Percentiles rank a stretch among this genome's conserved stretches.
Conservation (phyloP, 2,113 vertebrate genomes). For the Gnathonemus longibarbis region DNA sequence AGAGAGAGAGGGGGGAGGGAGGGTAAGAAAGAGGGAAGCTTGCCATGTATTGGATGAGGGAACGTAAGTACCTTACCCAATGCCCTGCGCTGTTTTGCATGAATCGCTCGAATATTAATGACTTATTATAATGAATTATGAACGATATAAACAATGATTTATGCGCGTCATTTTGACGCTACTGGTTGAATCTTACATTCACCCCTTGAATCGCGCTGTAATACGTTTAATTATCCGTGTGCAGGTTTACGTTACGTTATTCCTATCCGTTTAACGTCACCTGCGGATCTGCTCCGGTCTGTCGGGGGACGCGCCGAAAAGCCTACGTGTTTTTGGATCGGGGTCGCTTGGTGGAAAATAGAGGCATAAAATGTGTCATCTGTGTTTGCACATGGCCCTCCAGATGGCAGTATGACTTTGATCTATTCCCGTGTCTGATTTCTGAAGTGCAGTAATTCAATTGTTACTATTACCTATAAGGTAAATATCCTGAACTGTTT, state of each 20-base stretch:
- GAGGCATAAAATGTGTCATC: not conserved
- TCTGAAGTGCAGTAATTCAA: not conserved
- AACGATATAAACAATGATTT: not conserved
- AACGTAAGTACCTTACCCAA: not conserved
- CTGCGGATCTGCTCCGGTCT: not conserved
- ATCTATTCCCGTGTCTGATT: not conserved
- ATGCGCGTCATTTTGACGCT: not conserved
- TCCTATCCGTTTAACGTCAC: not conserved
- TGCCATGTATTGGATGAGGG: not conserved
- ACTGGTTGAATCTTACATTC: not conserved
- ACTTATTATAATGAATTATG: not conserved
- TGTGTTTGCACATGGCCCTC: not conserved
- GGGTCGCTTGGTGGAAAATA: not conserved
- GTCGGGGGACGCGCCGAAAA: not conserved
- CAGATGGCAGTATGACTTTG: not conserved
- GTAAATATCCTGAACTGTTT: not conserved
- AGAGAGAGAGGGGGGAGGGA: conserved; percentile 50
- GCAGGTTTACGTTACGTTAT: not conserved
- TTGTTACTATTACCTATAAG: not conserved
- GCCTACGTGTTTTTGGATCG: not conserved
- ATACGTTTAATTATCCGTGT: not conserved
- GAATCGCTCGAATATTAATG: not conserved
- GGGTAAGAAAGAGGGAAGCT: not conserved
- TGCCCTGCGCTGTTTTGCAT: not conserved
- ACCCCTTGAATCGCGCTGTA: not conserved